A percentile compares a stretch with the other conserved stretches of the same genome.
These are phyloP conservation scores for Chlamydotis undulata DNA, from an alignment of 2,113 vertebrate species.

Conservation along the genomic window DNA sequence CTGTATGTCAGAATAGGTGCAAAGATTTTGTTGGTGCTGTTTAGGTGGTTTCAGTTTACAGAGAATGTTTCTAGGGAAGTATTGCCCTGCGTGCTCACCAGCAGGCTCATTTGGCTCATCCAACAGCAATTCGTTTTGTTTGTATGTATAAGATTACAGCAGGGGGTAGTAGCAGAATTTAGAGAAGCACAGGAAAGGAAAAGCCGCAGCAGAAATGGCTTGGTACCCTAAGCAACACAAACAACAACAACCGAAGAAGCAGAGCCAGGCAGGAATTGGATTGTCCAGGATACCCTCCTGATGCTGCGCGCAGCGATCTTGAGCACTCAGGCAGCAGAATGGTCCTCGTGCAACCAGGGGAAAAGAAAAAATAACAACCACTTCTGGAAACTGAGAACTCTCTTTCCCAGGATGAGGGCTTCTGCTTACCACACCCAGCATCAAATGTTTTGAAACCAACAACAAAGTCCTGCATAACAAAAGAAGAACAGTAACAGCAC, in stretches of 20 bases:
- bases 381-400: slow-evolving; percentile 26
- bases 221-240: slow-evolving; percentile 70
- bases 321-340: not conserved
- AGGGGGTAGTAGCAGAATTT: slow-evolving; percentile 36
- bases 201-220: not conserved
- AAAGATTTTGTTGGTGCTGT: not conserved
- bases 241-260: slow-evolving; percentile 48
- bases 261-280: slow-evolving; percentile 20
- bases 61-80: slow-evolving; percentile 11
- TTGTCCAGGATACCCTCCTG: slow-evolving; percentile 21
- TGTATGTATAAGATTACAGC: slow-evolving; percentile 35
- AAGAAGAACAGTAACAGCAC: not conserved
- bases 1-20: not conserved
- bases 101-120: slow-evolving; percentile 25
- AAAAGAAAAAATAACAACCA: not conserved
- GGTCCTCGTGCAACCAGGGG: not conserved
- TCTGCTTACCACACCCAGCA: slow-evolving; percentile 61
- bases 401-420: slow-evolving; percentile 48
- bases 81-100: not conserved
- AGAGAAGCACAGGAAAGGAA: not conserved
- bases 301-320: not conserved
- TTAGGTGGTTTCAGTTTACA: slow-evolving; percentile 37
- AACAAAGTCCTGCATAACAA: slow-evolving; percentile 49
- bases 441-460: slow-evolving; percentile 69
- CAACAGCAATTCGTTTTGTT: not conserved